Conservation (phyloP, 2,797 vertebrate species). For the Selene dorsalis region DNA sequence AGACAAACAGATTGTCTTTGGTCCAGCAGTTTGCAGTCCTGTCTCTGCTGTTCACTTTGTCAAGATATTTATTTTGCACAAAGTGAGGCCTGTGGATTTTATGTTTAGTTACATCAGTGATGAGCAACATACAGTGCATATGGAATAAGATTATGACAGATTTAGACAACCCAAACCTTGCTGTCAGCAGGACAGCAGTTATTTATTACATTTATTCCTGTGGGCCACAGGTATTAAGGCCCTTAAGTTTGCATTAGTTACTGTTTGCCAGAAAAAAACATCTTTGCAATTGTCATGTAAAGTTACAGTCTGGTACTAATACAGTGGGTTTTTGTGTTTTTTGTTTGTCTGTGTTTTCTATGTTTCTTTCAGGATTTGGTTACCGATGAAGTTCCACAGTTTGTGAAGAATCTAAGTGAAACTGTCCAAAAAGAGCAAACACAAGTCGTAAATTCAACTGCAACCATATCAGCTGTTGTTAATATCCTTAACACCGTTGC, state of each 20-base stretch:
- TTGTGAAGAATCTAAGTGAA: slow-evolving; percentile 65
- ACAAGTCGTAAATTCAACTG: slow-evolving; percentile 66
- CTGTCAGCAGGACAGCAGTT: not conserved
- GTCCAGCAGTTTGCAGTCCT: no score
- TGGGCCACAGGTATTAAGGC: not conserved
- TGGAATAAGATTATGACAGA: not conserved
- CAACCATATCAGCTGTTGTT: slow-evolving; percentile 81
- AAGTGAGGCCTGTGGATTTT: no score
- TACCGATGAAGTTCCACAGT: slow-evolving; percentile 19
- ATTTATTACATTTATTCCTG: not conserved
- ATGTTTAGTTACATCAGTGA: no score
- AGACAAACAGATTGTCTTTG: no score
- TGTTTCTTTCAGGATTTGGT: slow-evolving; percentile 55
- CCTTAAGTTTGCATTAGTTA: not conserved
- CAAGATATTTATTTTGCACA: no score
- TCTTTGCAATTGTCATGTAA: not conserved
- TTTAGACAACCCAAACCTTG: not conserved
- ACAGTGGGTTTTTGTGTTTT: not conserved
- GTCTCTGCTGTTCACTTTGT: no score
- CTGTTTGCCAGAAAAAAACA: not conserved
- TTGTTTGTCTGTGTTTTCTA: slow-evolving; percentile 3
- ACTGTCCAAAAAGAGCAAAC: not conserved
- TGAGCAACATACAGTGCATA: not conserved
- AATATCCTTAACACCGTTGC: slow-evolving; percentile 83
- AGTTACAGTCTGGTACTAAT: not conserved